These are phyloP conservation scores for Chloroceryle aenea DNA, from an alignment of 2,113 vertebrate genomes.

Conservation along the genomic window DNA sequence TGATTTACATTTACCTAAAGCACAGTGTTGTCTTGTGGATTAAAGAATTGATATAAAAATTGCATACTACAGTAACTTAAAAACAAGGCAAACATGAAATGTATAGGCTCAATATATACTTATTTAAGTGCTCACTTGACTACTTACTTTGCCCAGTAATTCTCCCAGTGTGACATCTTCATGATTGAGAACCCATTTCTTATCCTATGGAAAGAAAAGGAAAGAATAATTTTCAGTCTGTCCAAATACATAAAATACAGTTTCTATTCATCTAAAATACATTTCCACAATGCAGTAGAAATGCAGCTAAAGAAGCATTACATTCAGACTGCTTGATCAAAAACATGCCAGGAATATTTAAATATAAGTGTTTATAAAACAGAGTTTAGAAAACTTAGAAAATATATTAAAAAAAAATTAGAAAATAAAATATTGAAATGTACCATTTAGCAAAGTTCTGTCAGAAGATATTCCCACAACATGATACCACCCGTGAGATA, in stretches of 20 bases:
- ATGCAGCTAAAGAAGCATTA: background rate
- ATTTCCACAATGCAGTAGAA: no score
- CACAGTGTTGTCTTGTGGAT: background rate
- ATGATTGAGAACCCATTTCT: constrained; percentile 97
- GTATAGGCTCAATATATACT: background rate
- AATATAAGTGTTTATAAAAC: background rate
- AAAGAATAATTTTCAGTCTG: background rate
- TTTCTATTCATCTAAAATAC: no score
- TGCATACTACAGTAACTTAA: background rate
- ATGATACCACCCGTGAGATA: background rate
- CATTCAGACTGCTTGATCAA: background rate
- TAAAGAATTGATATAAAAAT: background rate
- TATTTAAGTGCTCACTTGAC: background rate
- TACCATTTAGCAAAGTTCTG: background rate
- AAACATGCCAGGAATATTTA: background rate
- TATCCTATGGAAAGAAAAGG: constrained; percentile 82
- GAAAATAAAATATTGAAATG: constrained; percentile 25
- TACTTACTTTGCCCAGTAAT: constrained; percentile 91
- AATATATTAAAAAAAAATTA: no score
- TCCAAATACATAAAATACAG: background rate
- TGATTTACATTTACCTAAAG: background rate
- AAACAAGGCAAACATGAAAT: background rate
- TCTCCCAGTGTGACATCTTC: constrained; percentile 93
- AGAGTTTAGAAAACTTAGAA: background rate
- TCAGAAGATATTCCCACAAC: background rate